Base-by-base conservation (phyloP, 2,797 vertebrate genomes). In the Acanthis flammea region DNA sequence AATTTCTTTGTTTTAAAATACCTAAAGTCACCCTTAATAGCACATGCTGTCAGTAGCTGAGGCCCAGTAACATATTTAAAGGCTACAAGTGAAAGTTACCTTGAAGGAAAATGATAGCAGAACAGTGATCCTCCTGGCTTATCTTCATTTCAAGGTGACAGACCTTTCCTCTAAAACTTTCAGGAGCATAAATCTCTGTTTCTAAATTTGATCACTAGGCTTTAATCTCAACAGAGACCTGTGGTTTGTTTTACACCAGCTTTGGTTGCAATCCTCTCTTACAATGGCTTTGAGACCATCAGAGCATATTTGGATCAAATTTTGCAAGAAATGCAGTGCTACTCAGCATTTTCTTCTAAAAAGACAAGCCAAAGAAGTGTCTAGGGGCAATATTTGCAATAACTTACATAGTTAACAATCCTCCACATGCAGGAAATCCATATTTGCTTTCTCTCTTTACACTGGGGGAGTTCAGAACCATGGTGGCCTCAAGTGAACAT, bases 1-100 rank as follows among this genome's bases (percentile, higher is more conserved):
- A 84, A 70, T 88, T 57, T 53, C 28, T 89, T 47, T 60, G 28
- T 63, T 94, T 88, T 88, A 74, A 91, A 93, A 88, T 67, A 86
- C 9, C 37, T 89, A 67, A 80, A 74, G 75, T 93, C 86, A 91
- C 51, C 42, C 30, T 75, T 65, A 42, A 75, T 57, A 82, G 63
- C 30, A 78, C 28, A 53, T 25, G 24, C 44, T 94, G 79, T 75
- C 86, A 91, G 27, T 81, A 90, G 83, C 61, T 22, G 55, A 86
- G 18, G 33, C 16, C 21, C 33, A 54, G 53, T 51, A 85, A 84
- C 2, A 21, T 41, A 78, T 33, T 90, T 73, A 66, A 0, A 47
- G 41, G 55, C 58, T 68, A 41, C 24, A 48, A 83, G 50, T 31
- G 10, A 72, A 94, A 83, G 51, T 60, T 61, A 41, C 42, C 50